Percentiles rank a stretch among this genome's conserved stretches.
phyloP scores from a whole-genome alignment of 2,797 vertebrate genomes.

The Pseudochaenichthys georgianus region DNA sequence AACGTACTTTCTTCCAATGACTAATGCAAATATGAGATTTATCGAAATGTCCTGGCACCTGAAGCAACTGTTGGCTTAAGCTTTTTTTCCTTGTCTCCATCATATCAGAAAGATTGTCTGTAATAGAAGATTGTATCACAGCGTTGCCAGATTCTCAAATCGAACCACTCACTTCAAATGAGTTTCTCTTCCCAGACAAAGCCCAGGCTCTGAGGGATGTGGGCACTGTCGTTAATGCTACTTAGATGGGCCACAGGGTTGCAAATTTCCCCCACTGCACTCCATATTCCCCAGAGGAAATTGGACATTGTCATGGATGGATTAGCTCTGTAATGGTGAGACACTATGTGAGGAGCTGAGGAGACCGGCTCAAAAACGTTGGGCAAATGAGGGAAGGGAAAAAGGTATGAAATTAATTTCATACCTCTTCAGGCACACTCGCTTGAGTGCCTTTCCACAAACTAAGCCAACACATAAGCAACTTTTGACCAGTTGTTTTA shows the following conservation, averaged over 20 bases:
- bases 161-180: conserved; percentile 56
- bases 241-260: conserved; percentile 77
- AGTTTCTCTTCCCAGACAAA: conserved; percentile 63
- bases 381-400: conserved; percentile 90
- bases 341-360: conserved; percentile 94
- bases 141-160: conserved; percentile 51
- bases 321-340: conserved; percentile 98
- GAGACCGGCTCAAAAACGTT: conserved; percentile 91
- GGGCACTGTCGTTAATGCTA: conserved; percentile 70
- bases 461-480: conserved; percentile 69
- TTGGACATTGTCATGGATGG: conserved; percentile 99
- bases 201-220: conserved; percentile 52
- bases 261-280: conserved; percentile 76
- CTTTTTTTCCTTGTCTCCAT: conserved; percentile 8
- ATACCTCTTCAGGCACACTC: conserved; percentile 97
- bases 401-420: conserved; percentile 98
- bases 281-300: conserved; percentile 96
- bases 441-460: conserved; percentile 64
- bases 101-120: conserved; percentile 36
- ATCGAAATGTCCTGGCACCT: conserved; percentile 23
- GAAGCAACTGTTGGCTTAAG: conserved; percentile 18
- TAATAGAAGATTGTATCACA: conserved; percentile 59
- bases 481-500: conserved; percentile 64
- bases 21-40: conserved; percentile 21
- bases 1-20: conserved; percentile 25